These are phyloP conservation scores for Octonoba sinensis DNA, from an alignment of 2,888 invertebrate species.

Conservation along the genomic window DNA sequence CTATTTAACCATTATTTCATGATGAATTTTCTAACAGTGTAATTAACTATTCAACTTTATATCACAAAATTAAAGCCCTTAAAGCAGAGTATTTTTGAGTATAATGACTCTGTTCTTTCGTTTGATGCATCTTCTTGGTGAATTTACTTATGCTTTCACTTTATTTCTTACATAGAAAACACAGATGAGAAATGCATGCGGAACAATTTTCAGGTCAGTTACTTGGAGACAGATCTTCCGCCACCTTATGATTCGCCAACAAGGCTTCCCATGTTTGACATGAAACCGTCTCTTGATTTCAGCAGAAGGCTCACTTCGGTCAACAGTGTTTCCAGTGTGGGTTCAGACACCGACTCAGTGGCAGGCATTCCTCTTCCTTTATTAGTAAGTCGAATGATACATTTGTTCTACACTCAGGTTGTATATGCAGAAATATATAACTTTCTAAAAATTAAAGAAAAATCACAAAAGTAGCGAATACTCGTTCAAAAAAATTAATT, in stretches of 20 bases:
- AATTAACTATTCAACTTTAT: too few relatives aligned
- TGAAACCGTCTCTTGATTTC: conserved; percentile 21
- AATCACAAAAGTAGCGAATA: too few relatives aligned
- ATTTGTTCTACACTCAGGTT: too few relatives aligned
- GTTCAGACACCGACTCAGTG: conserved; percentile 42
- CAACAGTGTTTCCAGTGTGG: conserved; percentile 31
- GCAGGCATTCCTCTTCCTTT: conserved; percentile 47
- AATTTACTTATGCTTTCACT: background rate
- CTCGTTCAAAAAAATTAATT: too few relatives aligned
- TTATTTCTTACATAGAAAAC: background rate
- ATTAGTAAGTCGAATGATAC: conserved; percentile 13
- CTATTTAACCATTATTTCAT: too few relatives aligned
- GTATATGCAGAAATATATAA: too few relatives aligned
- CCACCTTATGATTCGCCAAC: conserved; percentile 27
- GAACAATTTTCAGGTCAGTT: conserved; percentile 31
- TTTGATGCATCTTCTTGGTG: too few relatives aligned
- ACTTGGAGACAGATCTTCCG: conserved; percentile 26
- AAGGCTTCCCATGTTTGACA: conserved; percentile 10
- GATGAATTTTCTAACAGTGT: too few relatives aligned
- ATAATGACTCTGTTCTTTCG: too few relatives aligned
- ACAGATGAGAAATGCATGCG: conserved; percentile 25
- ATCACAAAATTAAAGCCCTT: too few relatives aligned
- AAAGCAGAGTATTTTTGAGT: too few relatives aligned
- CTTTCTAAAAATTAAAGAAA: too few relatives aligned
- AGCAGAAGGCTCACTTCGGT: conserved; percentile 19